Conservation (phyloP, 2,113 vertebrate genomes). For the Hystrix brachyura region DNA sequence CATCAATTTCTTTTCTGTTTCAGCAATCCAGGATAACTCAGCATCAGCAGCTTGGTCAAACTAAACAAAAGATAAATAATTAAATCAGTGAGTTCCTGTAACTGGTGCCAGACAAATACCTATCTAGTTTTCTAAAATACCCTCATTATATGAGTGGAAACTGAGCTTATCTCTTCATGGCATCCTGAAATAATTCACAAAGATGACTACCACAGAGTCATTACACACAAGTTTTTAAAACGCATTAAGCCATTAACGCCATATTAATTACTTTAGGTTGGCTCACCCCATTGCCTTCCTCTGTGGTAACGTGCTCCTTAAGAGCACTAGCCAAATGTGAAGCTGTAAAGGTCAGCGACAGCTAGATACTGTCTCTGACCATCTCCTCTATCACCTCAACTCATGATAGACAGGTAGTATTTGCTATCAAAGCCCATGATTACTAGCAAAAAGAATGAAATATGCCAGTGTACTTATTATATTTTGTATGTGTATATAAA, state of each 20-base stretch:
- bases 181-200: conserved; percentile 19
- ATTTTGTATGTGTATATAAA: background rate
- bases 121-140: conserved; percentile 25
- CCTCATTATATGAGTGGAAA: conserved; percentile 41
- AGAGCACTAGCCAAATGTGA: background rate
- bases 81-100: conserved; percentile 71
- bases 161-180: conserved; percentile 15
- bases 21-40: conserved; percentile 95
- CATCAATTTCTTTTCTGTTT: conserved; percentile 94
- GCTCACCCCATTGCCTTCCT: background rate
- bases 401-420: background rate
- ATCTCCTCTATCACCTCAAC: background rate
- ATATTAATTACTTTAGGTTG: background rate
- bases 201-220: background rate
- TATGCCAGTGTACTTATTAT: background rate
- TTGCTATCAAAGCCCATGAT: background rate
- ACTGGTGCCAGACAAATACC: conserved; percentile 58
- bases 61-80: conserved; percentile 88
- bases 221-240: conserved; percentile 32
- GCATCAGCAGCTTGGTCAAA: conserved; percentile 95
- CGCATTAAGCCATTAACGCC: rapidly evolving
- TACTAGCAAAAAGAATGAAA: background rate
- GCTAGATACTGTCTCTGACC: background rate
- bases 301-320: background rate
- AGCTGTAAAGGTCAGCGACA: background rate